Evolutionary conservation across 1,140 invertebrate species (phyloP).

Genomic region (Papilio aristodemus): DNA sequence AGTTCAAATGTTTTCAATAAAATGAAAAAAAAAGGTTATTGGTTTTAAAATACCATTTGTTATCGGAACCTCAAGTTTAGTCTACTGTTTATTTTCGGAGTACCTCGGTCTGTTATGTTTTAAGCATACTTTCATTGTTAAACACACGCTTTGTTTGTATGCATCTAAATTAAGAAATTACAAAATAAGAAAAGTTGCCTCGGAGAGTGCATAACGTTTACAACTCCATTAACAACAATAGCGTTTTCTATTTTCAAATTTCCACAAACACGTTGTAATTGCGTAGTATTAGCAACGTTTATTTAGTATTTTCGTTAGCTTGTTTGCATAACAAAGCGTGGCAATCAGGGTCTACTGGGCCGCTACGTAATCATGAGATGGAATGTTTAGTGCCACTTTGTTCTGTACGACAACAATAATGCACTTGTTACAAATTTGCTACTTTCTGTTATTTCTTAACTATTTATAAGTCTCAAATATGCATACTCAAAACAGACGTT

Average conservation of each 20-base stretch:
- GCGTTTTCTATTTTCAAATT: constrained; percentile 1
- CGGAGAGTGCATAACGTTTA: neutral
- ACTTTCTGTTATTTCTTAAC: neutral
- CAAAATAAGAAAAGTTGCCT: neutral
- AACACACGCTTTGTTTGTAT: neutral
- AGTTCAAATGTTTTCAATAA: too few relatives aligned
- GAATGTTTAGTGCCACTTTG: constrained; percentile 12
- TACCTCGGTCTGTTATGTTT: too few relatives aligned
- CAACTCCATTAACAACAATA: neutral
- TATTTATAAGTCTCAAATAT: too few relatives aligned
- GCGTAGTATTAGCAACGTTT: constrained; percentile 17
- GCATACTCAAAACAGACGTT: too few relatives aligned
- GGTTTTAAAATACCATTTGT: too few relatives aligned
- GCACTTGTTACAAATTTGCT: neutral
- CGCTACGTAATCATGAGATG: constrained; percentile 9
- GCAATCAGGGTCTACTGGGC: constrained; percentile 13
- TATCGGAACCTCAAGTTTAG: too few relatives aligned
- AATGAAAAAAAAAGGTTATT: too few relatives aligned
- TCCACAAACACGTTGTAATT: constrained; percentile 17
- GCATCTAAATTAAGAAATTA: constrained; percentile 16
- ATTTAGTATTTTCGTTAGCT: constrained; percentile 26
- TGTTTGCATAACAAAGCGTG: constrained; percentile 23
- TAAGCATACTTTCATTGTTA: too few relatives aligned
- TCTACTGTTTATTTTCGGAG: too few relatives aligned
- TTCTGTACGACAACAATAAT: neutral